Evolutionary conservation across 2,888 invertebrate genomes (phyloP).

Genomic region (Diogma glabrata): DNA sequence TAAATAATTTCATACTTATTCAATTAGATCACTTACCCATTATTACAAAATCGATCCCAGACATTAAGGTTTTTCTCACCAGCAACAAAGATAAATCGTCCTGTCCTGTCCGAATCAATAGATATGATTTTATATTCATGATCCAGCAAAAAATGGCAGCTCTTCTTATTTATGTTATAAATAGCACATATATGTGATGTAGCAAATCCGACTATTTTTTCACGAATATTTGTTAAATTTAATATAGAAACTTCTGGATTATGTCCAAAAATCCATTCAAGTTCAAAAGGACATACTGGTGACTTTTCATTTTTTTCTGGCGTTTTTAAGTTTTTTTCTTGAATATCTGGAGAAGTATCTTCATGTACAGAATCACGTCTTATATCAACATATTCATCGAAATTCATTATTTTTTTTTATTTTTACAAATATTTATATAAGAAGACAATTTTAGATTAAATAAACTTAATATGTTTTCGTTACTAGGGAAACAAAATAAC

Average conservation of each 20-base stretch:
- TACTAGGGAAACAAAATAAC: too few relatives aligned
- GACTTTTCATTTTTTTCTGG: too few relatives aligned
- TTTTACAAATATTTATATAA: too few relatives aligned
- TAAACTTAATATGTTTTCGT: too few relatives aligned
- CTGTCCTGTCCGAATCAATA: constrained; percentile 9
- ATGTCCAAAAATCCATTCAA: constrained; percentile 6
- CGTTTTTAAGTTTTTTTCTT: too few relatives aligned
- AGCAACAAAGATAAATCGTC: constrained; percentile 12
- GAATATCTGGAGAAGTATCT: too few relatives aligned
- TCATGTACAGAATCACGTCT: too few relatives aligned
- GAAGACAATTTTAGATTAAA: too few relatives aligned
- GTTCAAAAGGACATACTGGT: too few relatives aligned
- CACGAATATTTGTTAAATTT: not conserved
- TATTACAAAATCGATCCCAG: constrained; percentile 12
- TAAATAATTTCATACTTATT: too few relatives aligned
- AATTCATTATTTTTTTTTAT: too few relatives aligned
- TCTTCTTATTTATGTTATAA: constrained; percentile 10
- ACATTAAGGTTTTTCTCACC: constrained; percentile 11
- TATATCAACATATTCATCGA: not conserved
- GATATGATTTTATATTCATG: constrained; percentile 10
- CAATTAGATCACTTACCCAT: too few relatives aligned
- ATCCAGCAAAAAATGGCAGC: constrained; percentile 11
- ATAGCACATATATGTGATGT: constrained; percentile 10
- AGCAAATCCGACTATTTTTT: not conserved
- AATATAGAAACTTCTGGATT: not conserved